Evolutionary conservation across 2,888 invertebrate genomes (phyloP).

Genomic region (Cantharis rustica): DNA sequence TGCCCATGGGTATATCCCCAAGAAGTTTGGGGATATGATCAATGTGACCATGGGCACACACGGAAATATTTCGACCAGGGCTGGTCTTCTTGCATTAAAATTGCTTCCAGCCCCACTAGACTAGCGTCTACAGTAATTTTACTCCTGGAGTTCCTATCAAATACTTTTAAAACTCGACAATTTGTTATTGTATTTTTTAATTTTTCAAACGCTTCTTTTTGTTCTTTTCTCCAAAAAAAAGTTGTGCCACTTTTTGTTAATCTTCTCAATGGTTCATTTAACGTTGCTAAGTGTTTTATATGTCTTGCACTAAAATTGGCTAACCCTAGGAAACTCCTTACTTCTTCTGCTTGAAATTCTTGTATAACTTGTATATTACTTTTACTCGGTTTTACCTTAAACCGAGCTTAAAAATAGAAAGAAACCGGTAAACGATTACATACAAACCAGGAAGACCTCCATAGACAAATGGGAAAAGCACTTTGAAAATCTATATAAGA

Average conservation of each 20-base stretch:
- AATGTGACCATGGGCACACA: no score
- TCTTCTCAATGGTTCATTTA: neutral
- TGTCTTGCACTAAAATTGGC: conserved; percentile 41
- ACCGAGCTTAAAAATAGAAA: no score
- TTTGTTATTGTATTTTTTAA: neutral
- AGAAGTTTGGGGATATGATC: no score
- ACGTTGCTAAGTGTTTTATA: conserved; percentile 21
- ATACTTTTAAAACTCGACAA: neutral
- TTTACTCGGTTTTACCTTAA: conserved; percentile 38
- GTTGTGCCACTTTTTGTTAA: neutral
- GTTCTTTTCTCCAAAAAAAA: neutral
- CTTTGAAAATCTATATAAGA: no score
- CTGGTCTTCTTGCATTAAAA: no score
- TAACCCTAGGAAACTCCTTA: conserved; percentile 41
- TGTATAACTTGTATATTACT: conserved; percentile 38
- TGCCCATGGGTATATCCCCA: no score
- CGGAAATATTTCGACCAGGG: no score
- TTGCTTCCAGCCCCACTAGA: neutral
- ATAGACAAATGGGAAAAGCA: no score
- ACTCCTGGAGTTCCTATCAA: neutral
- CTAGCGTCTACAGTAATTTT: neutral
- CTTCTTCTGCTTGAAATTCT: conserved; percentile 35
- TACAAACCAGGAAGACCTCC: no score
- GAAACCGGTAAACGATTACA: no score
- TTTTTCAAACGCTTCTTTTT: neutral